Conservation (phyloP, 1,140 invertebrate genomes). For the Holotrichia oblita region DNA sequence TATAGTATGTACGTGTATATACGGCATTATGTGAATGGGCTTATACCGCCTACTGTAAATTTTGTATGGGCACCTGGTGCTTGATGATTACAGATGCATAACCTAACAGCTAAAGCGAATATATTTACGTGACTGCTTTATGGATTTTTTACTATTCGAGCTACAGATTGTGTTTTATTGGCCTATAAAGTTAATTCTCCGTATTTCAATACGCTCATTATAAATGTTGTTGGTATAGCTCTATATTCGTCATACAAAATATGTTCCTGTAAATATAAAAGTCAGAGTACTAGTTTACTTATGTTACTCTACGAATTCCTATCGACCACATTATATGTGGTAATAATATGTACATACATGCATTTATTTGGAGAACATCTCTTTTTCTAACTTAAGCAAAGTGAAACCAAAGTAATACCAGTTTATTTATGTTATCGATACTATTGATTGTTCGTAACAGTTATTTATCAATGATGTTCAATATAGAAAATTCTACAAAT, state of each 20-base stretch:
- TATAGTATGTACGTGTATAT: not conserved
- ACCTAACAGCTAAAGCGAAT: not conserved
- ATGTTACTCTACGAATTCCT: not conserved
- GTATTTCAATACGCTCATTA: slow-evolving; percentile 8
- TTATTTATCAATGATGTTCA: too few relatives aligned
- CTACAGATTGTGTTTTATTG: slow-evolving; percentile 29
- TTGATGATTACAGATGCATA: slow-evolving; percentile 14
- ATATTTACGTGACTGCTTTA: slow-evolving; percentile 34
- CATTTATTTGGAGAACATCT: too few relatives aligned
- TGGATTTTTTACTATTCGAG: slow-evolving; percentile 23
- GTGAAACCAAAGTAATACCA: too few relatives aligned
- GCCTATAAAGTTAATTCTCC: slow-evolving; percentile 18
- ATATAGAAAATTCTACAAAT: too few relatives aligned
- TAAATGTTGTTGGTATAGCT: not conserved
- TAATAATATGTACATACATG: not conserved
- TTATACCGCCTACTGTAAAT: not conserved
- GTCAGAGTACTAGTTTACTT: not conserved
- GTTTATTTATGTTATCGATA: too few relatives aligned
- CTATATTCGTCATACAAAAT: not conserved
- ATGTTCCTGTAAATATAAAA: not conserved
- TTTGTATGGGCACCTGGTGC: slow-evolving; percentile 15
- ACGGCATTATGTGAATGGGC: not conserved
- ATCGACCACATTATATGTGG: not conserved
- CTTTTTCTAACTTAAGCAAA: too few relatives aligned
- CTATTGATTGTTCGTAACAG: too few relatives aligned